Evolutionary conservation across 2,113 vertebrate species (phyloP).

Genomic region (Anas platyrhynchos): DNA sequence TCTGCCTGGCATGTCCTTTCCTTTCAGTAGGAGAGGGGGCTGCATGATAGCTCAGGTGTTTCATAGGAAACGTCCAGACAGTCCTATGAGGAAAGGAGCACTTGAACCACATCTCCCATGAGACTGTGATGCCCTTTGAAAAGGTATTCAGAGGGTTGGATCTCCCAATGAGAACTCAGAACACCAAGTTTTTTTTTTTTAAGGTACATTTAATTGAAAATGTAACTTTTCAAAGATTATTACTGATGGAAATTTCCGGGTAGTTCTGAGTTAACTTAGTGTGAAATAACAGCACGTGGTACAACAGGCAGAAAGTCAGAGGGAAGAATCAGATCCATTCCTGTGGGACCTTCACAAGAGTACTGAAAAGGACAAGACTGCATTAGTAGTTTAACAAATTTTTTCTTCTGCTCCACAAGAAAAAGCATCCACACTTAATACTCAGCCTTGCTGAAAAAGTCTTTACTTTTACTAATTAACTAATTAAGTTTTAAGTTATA

Average conservation of each 20-base stretch:
- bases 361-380: not conserved
- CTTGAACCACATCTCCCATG: not conserved
- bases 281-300: not conserved
- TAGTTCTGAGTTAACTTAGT: not conserved
- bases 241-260: not conserved
- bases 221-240: not conserved
- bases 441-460: not conserved
- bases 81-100: not conserved
- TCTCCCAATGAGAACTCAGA: not conserved
- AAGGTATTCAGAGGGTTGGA: not conserved
- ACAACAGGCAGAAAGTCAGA: not conserved
- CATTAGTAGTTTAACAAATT: not conserved
- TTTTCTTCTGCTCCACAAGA: not conserved
- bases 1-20: not conserved
- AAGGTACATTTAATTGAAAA: not conserved
- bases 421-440: not conserved
- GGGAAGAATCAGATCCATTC: not conserved
- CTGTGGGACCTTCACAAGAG: not conserved
- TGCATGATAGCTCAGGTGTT: not conserved
- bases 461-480: not conserved
- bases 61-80: not conserved
- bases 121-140: not conserved
- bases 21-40: not conserved
- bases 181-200: not conserved
- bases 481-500: not conserved